Evolutionary conservation across 35 echinoderm and acorn worm genomes (phyloP).

Genomic region (Holothuria glaberrima): DNA sequence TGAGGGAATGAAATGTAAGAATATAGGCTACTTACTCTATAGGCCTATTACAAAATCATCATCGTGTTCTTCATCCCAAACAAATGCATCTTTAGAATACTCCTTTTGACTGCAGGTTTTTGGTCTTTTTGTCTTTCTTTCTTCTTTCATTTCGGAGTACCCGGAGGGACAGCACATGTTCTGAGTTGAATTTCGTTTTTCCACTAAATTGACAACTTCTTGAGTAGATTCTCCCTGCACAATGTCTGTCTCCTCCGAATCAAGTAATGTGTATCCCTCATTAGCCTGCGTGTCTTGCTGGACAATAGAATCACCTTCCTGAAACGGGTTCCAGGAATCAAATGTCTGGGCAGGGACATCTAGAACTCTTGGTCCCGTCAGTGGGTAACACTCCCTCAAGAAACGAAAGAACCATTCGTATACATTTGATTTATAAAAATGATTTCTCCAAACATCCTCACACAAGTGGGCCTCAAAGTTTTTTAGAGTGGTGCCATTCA

Average conservation of each 20-base stretch:
- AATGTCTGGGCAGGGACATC: not conserved
- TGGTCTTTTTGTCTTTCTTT: not conserved
- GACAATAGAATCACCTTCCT: not conserved
- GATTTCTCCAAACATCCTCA: slow-evolving; percentile 11
- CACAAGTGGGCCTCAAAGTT: slow-evolving; percentile 29
- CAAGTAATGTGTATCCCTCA: not conserved
- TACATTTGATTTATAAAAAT: not conserved
- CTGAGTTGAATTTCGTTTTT: slow-evolving; percentile 1
- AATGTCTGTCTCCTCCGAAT: not conserved
- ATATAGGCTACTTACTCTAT: not conserved
- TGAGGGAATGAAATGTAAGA: not conserved
- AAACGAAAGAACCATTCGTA: slow-evolving; percentile 4
- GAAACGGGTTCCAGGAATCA: not conserved
- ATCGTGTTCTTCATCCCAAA: not conserved
- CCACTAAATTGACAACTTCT: not conserved
- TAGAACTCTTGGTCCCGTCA: not conserved
- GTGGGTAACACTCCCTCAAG: not conserved
- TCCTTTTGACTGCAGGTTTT: not conserved
- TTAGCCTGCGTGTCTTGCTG: not conserved
- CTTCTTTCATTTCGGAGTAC: not conserved
- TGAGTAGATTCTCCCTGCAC: not conserved
- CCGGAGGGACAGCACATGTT: not conserved
- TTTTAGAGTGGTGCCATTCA: not conserved
- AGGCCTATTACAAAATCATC: not conserved
- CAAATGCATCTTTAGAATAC: not conserved